phyloP scores from a whole-genome alignment of 2,113 vertebrate species.

The Gopherus evgoodei region DNA sequence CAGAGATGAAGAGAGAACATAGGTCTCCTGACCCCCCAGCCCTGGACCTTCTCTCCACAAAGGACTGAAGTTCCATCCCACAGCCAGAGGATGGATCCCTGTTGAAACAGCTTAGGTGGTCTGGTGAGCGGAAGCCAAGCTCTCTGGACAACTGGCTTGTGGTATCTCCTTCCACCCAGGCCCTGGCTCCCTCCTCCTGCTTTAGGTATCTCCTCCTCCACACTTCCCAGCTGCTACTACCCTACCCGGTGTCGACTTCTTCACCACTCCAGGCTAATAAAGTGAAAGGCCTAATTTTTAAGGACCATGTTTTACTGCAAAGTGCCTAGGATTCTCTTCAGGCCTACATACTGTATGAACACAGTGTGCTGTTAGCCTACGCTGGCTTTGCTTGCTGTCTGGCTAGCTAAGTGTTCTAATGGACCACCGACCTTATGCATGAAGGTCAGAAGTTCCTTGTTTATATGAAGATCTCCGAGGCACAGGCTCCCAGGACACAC shows the following conservation, averaged over 20 bases:
- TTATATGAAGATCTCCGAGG: neutral
- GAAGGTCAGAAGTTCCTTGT: neutral
- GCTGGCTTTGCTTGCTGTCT: neutral
- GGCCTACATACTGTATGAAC: neutral
- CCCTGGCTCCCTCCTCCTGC: neutral
- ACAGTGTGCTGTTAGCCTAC: neutral
- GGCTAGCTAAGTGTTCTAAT: neutral
- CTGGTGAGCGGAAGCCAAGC: neutral
- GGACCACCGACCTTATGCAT: neutral
- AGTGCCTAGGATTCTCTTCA: neutral
- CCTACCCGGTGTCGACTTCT: neutral
- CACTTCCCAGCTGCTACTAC: neutral
- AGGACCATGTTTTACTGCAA: neutral
- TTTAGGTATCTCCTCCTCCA: too few relatives aligned
- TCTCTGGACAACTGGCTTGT: neutral
- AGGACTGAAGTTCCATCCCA: neutral
- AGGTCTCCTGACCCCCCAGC: neutral
- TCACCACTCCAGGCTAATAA: neutral
- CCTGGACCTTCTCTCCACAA: neutral
- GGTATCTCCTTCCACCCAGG: neutral
- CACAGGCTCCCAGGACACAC: neutral
- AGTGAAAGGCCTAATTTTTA: neutral
- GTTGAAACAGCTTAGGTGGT: neutral
- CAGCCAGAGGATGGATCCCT: neutral
- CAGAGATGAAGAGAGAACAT: neutral